Evolutionary conservation across 2,113 vertebrate species (phyloP).

Genomic region (Picathartes gymnocephalus): DNA sequence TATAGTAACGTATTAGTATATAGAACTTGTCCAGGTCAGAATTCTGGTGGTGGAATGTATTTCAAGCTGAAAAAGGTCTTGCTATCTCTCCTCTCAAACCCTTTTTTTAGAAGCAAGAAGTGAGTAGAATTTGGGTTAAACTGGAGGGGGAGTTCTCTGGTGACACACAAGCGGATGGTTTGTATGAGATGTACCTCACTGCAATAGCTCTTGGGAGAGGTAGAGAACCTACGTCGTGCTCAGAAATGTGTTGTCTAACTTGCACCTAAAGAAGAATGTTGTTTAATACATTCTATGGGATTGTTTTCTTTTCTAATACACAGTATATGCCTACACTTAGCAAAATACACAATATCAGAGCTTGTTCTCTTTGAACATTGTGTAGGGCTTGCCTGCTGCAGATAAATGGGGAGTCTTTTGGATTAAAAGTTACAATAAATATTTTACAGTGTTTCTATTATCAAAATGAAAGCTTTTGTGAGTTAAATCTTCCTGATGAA

Average conservation of each 20-base stretch:
- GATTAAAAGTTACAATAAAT: neutral
- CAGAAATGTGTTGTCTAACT: neutral
- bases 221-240: neutral
- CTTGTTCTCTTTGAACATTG: neutral
- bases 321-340: neutral
- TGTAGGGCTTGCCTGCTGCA: neutral
- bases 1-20: neutral
- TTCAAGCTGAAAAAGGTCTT: neutral
- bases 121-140: neutral
- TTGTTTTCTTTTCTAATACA: neutral
- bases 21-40: neutral
- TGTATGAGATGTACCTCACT: neutral
- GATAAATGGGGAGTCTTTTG: neutral
- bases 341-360: neutral
- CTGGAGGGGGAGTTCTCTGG: neutral
- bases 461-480: neutral
- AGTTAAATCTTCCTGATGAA: neutral
- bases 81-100: neutral
- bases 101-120: neutral
- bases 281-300: neutral
- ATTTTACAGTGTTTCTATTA: neutral
- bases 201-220: neutral
- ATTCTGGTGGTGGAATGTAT: neutral
- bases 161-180: neutral
- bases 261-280: neutral